A percentile compares a stretch with the other conserved stretches of the same genome.
phyloP scores from a whole-genome alignment of 2,888 invertebrate species.

The Polymixis flavicincta region DNA sequence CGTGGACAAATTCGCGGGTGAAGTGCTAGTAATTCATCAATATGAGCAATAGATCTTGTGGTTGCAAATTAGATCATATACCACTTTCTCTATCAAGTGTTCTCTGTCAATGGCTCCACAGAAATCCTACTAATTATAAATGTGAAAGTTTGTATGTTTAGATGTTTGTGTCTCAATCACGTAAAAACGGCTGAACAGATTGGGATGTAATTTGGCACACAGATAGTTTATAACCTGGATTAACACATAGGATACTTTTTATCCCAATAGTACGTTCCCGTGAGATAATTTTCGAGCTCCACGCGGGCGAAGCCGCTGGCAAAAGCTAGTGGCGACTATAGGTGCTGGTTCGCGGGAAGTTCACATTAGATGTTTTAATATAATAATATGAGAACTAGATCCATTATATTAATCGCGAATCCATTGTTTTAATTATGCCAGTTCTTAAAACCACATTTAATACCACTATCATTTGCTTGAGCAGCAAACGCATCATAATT shows the following conservation, averaged over 20 bases:
- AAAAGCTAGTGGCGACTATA: not conserved
- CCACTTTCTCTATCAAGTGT: not conserved
- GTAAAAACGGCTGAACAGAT: too few species aligned
- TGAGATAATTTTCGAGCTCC: too few species aligned
- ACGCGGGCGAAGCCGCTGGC: too few species aligned
- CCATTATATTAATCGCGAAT: not conserved
- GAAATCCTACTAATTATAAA: not conserved
- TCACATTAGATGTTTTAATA: not conserved
- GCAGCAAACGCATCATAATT: not conserved
- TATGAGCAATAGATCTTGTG: constrained; percentile 2
- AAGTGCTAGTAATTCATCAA: not conserved
- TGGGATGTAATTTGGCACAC: too few species aligned
- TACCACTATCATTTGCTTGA: not conserved
- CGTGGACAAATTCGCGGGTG: too few species aligned
- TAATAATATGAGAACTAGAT: not conserved
- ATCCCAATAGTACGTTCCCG: too few species aligned
- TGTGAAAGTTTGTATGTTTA: too few species aligned
- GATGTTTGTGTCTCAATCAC: too few species aligned
- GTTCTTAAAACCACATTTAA: not conserved
- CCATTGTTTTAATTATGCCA: not conserved
- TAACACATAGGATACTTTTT: too few species aligned
- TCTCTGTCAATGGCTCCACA: constrained; percentile 18
- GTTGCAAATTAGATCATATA: not conserved
- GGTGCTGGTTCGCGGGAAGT: not conserved
- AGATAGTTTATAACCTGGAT: too few species aligned